phyloP scores from a whole-genome alignment of 2,113 vertebrate genomes.

The Upupa epops region DNA sequence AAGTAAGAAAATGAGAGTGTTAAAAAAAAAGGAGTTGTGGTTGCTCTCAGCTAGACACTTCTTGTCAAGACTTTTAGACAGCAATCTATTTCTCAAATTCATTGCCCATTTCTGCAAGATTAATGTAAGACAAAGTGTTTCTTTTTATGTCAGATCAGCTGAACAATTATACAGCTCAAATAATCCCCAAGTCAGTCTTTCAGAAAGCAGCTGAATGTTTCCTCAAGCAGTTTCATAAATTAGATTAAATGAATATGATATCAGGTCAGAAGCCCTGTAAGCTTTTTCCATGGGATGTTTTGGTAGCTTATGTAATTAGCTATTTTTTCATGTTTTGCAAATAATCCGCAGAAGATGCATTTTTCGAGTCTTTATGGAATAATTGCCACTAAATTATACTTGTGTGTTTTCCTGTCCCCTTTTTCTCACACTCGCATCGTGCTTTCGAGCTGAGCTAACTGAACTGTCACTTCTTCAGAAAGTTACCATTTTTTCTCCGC shows the following conservation, averaged over 20 bases:
- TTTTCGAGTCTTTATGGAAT: not conserved
- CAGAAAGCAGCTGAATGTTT: constrained; percentile 62
- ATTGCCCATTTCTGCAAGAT: constrained; percentile 68
- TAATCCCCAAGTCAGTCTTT: constrained; percentile 59
- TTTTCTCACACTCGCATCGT: not conserved
- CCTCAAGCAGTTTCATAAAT: constrained; percentile 56
- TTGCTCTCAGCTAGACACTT: constrained; percentile 34
- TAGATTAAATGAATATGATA: constrained; percentile 63
- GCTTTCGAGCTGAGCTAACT: not conserved
- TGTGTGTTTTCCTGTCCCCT: not conserved
- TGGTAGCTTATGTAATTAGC: constrained; percentile 46
- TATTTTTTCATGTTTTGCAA: constrained; percentile 6
- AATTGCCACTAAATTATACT: not conserved
- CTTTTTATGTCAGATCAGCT: constrained; percentile 56
- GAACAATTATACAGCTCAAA: constrained; percentile 56
- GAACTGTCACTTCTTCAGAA: not conserved
- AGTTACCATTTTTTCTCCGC: not conserved
- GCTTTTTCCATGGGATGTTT: not conserved
- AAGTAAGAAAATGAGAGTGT: constrained; percentile 57
- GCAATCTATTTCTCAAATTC: constrained; percentile 61
- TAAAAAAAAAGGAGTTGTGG: not conserved
- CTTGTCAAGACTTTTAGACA: constrained; percentile 58
- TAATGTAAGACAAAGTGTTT: constrained; percentile 65
- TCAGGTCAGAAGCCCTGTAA: constrained; percentile 46
- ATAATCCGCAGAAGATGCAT: constrained; percentile 2